A percentile compares a stretch with the other conserved stretches of the same genome.
Evolutionary conservation across 2,888 invertebrate species (phyloP).

Genomic region (Eremobia ochroleuca): DNA sequence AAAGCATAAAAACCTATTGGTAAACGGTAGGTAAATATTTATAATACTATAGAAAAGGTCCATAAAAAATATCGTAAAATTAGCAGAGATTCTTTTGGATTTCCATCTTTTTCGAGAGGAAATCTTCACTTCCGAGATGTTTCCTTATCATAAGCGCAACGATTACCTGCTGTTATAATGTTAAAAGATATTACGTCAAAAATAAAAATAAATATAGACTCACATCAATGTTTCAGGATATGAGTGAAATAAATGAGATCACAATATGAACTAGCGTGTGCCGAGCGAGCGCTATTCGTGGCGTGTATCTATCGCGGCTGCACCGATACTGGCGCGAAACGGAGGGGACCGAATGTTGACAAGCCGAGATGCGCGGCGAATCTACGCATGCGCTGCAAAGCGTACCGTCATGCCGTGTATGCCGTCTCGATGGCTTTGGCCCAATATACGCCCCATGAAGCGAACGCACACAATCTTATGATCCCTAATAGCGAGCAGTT

Average conservation of each 20-base stretch:
- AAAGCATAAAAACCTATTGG: neutral
- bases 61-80: constrained; percentile 31
- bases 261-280: constrained; percentile 75
- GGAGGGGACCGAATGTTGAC: constrained; percentile 73
- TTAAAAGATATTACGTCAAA: constrained; percentile 25
- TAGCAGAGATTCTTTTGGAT: constrained; percentile 7
- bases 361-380: constrained; percentile 69
- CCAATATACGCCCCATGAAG: constrained; percentile 43
- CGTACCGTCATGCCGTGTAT: constrained; percentile 20
- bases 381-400: constrained; percentile 64
- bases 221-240: constrained; percentile 76
- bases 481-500: constrained; percentile 10
- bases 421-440: constrained; percentile 35
- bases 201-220: constrained; percentile 71
- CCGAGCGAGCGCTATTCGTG: constrained; percentile 63
- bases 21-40: constrained; percentile 15
- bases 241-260: constrained; percentile 79
- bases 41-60: constrained; percentile 15
- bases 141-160: neutral
- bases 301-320: constrained; percentile 78
- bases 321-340: constrained; percentile 79
- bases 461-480: constrained; percentile 30
- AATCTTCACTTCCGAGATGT: constrained; percentile 1
- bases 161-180: neutral
- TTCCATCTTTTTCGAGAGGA: constrained; percentile 13